phyloP scores from a whole-genome alignment of 2,113 vertebrate genomes.

The Amphilophus citrinellus region DNA sequence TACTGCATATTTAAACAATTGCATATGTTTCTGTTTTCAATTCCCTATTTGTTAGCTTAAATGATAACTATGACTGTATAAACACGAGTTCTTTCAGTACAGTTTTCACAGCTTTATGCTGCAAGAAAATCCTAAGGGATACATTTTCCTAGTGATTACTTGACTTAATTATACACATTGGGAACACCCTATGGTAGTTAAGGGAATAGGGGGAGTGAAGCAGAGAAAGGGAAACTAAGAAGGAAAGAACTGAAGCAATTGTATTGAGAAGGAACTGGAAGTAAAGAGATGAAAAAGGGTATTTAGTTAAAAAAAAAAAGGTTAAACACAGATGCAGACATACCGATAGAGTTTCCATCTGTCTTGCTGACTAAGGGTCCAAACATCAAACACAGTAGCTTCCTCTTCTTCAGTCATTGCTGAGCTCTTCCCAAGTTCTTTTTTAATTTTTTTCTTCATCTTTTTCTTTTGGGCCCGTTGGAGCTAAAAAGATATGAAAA shows the following conservation, averaged over 20 bases:
- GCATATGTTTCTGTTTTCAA: background rate
- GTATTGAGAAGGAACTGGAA: background rate
- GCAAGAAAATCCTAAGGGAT: slow-evolving; percentile 55
- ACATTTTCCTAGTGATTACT: slow-evolving; percentile 54
- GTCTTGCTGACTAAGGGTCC: slow-evolving; percentile 83
- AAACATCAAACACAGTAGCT: slow-evolving; percentile 78
- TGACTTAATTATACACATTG: slow-evolving; percentile 59
- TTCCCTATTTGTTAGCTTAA: slow-evolving; percentile 22
- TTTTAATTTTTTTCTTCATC: slow-evolving; percentile 81
- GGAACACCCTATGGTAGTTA: slow-evolving; percentile 40
- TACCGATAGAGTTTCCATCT: slow-evolving; percentile 96
- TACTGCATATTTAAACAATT: background rate
- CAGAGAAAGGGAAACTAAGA: background rate
- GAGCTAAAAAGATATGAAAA: slow-evolving; percentile 70
- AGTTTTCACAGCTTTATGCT: slow-evolving; percentile 21
- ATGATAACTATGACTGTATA: slow-evolving; percentile 23
- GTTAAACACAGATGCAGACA: background rate
- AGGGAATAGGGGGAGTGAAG: background rate
- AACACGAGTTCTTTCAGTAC: slow-evolving; percentile 1
- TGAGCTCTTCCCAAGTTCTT: slow-evolving; percentile 81
- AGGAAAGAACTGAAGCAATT: background rate
- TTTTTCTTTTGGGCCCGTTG: slow-evolving; percentile 84
- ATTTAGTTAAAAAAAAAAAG: background rate
- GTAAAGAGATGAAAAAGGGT: background rate
- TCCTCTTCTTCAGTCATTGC: slow-evolving; percentile 86